These are phyloP conservation scores for Sinohyriopsis cumingii DNA, from an alignment of 2,888 invertebrate genomes.

Conservation along the genomic window DNA sequence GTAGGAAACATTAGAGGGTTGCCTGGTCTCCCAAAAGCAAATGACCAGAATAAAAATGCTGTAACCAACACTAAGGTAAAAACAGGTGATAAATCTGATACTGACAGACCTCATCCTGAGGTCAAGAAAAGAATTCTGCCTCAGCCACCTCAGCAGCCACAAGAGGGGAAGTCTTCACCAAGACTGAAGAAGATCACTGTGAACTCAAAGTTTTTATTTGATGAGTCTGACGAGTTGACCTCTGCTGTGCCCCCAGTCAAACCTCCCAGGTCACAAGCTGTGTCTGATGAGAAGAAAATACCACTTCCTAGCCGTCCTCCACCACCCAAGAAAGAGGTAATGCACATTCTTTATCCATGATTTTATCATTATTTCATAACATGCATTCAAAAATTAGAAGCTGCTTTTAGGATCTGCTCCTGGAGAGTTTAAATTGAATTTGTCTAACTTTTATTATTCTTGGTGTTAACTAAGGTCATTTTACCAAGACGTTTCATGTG, in stretches of 20 bases:
- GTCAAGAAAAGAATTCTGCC: constrained; percentile 2
- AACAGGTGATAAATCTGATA: not conserved
- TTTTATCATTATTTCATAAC: no score
- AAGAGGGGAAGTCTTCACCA: not conserved
- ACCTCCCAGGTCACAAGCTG: not conserved
- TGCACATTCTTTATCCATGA: not conserved
- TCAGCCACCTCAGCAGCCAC: constrained; percentile 1
- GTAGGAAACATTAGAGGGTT: no score
- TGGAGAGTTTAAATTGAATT: no score
- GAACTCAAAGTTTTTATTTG: constrained; percentile 38
- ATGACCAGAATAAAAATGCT: no score
- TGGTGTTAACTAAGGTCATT: no score
- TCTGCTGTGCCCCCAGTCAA: constrained; percentile 15
- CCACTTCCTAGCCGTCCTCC: constrained; percentile 4
- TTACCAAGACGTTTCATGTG: no score
- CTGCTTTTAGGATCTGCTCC: no score
- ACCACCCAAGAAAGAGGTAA: constrained; percentile 7
- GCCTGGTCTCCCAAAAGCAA: no score
- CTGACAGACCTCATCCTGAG: constrained; percentile 1
- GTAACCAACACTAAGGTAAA: not conserved
- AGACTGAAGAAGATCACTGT: constrained; percentile 41
- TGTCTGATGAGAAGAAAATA: no score
- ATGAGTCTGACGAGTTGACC: constrained; percentile 16
- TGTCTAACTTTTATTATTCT: no score
- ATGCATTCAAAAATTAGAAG: no score